phyloP scores from a whole-genome alignment of 2,797 vertebrate species.

The Lacerta bilineata region DNA sequence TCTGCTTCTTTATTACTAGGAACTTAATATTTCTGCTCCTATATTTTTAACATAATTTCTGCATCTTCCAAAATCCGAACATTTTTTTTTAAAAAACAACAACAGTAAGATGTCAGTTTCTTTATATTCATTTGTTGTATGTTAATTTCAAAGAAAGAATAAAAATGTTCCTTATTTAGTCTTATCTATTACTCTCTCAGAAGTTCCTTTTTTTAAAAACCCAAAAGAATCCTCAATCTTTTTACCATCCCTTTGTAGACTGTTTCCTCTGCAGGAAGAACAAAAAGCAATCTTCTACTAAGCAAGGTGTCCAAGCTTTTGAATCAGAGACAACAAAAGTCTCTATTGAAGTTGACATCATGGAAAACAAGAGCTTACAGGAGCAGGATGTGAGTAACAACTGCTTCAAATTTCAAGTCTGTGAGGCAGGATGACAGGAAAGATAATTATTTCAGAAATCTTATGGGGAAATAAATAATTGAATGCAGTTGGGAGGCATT shows the following conservation, averaged over 20 bases:
- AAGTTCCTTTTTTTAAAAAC: too few species aligned
- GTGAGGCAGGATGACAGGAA: neutral
- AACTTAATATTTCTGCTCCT: neutral
- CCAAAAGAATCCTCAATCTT: neutral
- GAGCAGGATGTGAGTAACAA: constrained; percentile 28
- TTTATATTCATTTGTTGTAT: neutral
- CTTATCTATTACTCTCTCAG: neutral
- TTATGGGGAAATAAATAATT: constrained; percentile 1
- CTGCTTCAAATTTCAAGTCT: neutral
- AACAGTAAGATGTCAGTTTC: neutral
- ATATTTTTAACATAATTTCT: neutral
- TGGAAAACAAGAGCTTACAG: constrained; percentile 7
- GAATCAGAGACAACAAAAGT: neutral
- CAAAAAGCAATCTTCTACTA: neutral
- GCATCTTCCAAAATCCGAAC: neutral
- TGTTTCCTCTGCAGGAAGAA: neutral
- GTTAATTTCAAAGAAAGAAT: neutral
- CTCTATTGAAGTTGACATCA: neutral
- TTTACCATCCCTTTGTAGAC: neutral
- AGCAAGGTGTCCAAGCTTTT: neutral
- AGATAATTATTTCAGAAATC: constrained; percentile 19
- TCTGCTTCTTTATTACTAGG: neutral
- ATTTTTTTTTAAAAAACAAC: neutral
- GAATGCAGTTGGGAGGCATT: constrained; percentile 12
- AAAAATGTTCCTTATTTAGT: neutral